These are phyloP conservation scores for Heliconius aoede DNA, from an alignment of 2,888 invertebrate species.

Conservation along the genomic window DNA sequence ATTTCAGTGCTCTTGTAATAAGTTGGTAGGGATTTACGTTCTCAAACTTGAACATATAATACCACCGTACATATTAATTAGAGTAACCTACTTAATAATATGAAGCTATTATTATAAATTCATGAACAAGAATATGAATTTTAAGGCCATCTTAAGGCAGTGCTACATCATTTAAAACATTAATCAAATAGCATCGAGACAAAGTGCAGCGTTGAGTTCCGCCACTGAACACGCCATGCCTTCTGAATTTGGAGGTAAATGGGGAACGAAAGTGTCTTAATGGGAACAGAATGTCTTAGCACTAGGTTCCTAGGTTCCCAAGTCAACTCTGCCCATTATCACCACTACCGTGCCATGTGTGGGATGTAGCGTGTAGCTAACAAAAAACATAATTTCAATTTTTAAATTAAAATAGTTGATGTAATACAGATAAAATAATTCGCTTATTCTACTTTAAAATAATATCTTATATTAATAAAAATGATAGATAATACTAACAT, in stretches of 20 bases:
- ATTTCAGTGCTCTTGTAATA: too few species aligned
- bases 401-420: background rate
- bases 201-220: too few species aligned
- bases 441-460: background rate
- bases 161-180: background rate
- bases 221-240: too few species aligned
- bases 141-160: too few species aligned
- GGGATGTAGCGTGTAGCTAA: too few species aligned
- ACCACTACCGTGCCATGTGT: too few species aligned
- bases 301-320: too few species aligned
- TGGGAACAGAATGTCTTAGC: too few species aligned
- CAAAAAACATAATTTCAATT: too few species aligned
- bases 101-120: background rate
- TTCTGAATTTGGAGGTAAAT: too few species aligned
- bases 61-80: background rate
- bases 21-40: constrained; percentile 5
- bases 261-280: too few species aligned
- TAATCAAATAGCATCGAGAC: background rate
- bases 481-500: background rate
- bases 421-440: background rate
- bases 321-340: too few species aligned
- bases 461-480: background rate
- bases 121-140: background rate
- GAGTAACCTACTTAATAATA: background rate
- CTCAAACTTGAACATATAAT: constrained; percentile 8